Conservation (phyloP, 2,888 invertebrate species). For the Orchesellides sinensis region DNA sequence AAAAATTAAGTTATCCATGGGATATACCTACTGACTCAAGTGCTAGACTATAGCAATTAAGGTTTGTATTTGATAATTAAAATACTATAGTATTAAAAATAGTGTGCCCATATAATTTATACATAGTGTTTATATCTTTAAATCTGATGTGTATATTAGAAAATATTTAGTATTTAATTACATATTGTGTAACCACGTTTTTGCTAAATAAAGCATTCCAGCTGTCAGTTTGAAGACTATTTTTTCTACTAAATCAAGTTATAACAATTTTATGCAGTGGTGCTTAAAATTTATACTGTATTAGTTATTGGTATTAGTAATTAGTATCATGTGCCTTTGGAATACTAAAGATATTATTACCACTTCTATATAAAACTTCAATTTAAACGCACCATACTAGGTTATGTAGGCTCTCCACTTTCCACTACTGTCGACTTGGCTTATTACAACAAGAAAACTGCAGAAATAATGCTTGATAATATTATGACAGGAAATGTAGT, state of each 20-base stretch:
- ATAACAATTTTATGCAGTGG: constrained; percentile 9
- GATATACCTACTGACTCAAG: constrained; percentile 58
- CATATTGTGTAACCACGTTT: neutral
- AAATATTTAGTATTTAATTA: neutral
- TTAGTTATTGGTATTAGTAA: no score
- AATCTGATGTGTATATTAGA: constrained; percentile 6
- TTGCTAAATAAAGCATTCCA: constrained; percentile 24
- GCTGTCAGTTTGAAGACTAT: constrained; percentile 26
- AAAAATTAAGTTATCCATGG: constrained; percentile 40
- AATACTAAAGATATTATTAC: no score
- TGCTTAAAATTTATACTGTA: constrained; percentile 25
- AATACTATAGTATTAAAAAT: constrained; percentile 50
- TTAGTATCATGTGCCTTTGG: no score
- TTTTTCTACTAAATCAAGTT: no score
- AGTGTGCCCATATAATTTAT: constrained; percentile 37
- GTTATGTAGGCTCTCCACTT: no score
- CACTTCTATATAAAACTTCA: no score
- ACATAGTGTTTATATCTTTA: neutral
- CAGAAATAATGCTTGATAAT: no score
- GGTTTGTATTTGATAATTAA: constrained; percentile 25
- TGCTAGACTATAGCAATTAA: constrained; percentile 52
- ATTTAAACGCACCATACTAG: no score
- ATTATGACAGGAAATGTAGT: neutral
- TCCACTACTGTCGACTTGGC: no score
- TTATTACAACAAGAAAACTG: no score